A percentile compares a stretch with the other conserved stretches of the same genome.
Conservation (phyloP, 2,888 invertebrate genomes). For the Eumerus sabulonum region DNA sequence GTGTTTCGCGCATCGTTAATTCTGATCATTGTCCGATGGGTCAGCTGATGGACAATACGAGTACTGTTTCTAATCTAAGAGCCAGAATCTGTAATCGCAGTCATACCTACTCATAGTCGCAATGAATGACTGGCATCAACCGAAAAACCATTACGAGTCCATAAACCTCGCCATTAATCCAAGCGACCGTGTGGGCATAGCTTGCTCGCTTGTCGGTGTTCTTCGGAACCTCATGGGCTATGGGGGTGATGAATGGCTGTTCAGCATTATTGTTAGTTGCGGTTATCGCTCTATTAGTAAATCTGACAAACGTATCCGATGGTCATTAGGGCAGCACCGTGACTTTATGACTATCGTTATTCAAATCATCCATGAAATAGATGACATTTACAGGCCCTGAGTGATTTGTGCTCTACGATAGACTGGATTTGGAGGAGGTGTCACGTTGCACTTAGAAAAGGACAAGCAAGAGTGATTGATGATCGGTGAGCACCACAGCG, state of each 20-base stretch:
- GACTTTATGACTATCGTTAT: slow-evolving; percentile 6
- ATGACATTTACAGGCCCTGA: slow-evolving; percentile 23
- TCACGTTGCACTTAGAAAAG: too few relatives aligned
- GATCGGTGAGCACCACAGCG: too few relatives aligned
- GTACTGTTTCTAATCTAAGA: background rate
- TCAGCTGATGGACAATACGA: slow-evolving; percentile 19
- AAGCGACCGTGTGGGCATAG: slow-evolving; percentile 3
- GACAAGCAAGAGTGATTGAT: too few relatives aligned
- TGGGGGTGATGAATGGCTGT: too few relatives aligned
- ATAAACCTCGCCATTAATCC: slow-evolving; percentile 44
- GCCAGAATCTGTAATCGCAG: background rate
- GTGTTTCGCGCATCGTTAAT: slow-evolving; percentile 62
- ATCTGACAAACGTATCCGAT: too few relatives aligned
- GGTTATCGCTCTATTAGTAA: too few relatives aligned
- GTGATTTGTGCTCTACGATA: slow-evolving; percentile 1
- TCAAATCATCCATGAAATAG: slow-evolving; percentile 41
- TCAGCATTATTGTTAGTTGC: too few relatives aligned
- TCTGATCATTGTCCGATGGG: slow-evolving; percentile 55
- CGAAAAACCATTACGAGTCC: slow-evolving; percentile 32
- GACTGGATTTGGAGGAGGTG: too few relatives aligned
- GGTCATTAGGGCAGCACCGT: background rate
- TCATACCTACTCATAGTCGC: background rate
- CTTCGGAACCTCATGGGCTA: too few relatives aligned
- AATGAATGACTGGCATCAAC: slow-evolving; percentile 11
- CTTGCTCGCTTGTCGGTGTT: too few relatives aligned